Percentiles rank a stretch among this genome's conserved stretches.
These are phyloP conservation scores for Zaprionus davidi DNA, from an alignment of 1,140 invertebrate species.

Conservation along the genomic window DNA sequence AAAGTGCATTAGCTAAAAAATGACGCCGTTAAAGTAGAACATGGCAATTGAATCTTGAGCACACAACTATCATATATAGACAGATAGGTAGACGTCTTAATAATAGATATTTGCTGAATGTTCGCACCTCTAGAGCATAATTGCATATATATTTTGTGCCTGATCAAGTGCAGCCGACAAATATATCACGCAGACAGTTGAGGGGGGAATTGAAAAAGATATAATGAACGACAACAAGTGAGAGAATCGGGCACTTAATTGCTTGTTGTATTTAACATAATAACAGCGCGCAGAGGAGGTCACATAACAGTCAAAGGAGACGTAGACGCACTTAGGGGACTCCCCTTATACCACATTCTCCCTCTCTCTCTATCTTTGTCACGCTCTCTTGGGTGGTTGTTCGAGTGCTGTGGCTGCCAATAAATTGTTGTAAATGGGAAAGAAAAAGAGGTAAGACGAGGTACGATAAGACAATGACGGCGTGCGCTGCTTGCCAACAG, in stretches of 20 bases:
- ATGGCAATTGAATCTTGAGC: constrained; percentile 18
- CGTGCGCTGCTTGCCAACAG: constrained; percentile 67
- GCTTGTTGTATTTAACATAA: constrained; percentile 81
- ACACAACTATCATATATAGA: constrained; percentile 15
- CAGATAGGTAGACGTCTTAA: constrained; percentile 21
- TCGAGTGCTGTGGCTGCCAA: constrained; percentile 72
- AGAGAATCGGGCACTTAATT: constrained; percentile 69
- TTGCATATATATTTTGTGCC: constrained; percentile 13
- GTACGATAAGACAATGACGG: constrained; percentile 16
- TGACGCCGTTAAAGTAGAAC: constrained; percentile 31
- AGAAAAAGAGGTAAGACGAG: constrained; percentile 63
- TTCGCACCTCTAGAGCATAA: not conserved
- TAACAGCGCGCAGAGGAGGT: constrained; percentile 63
- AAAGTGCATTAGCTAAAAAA: constrained; percentile 31
- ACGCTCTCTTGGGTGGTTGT: constrained; percentile 55
- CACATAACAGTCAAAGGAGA: constrained; percentile 61
- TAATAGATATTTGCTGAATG: constrained; percentile 5
- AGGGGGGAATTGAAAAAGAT: constrained; percentile 6
- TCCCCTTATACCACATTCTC: not conserved
- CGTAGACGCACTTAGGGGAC: constrained; percentile 9
- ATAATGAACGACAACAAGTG: constrained; percentile 8
- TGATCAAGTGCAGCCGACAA: constrained; percentile 20
- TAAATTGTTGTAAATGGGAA: constrained; percentile 45
- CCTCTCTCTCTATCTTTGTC: not conserved
- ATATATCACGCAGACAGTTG: constrained; percentile 5